Base-by-base conservation (phyloP, 2,888 invertebrate genomes). In the Adelognathus sp. region DNA sequence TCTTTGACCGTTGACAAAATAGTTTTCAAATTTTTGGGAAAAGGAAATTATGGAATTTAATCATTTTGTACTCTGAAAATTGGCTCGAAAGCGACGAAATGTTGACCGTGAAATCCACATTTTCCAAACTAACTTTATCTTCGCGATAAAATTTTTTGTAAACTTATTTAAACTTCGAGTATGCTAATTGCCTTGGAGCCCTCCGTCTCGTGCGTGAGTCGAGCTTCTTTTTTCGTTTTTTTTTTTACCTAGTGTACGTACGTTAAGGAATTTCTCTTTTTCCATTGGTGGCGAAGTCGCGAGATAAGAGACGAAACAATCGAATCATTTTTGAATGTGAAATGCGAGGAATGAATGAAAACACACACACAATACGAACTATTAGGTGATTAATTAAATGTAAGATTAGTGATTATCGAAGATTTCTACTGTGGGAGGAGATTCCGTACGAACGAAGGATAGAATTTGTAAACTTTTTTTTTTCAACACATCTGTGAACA, bases 351-450 rank as follows among this genome's bases (percentile, higher is more conserved):
- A 54, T 16, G 18, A 54, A 39, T 27, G 6, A 27, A 61, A 69
- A 7, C 29, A 33, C 24, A 70, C 31, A 80, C 70, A 67, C 64
- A 79, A 83, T 86, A 85, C 81, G 80, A 86, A 83, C 80, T 84
- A 80, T 72, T 85, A 83, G 81, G 39, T 73, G 78, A 79, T 75
- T 85, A 82, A 85, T 82, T 86, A 85, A 84, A 66, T 81, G 61
- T 87, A 86, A 82, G 80, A 71, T 72, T 64, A 71, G 29, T 54
- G 64, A 71, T 67, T 54, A 60, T 71, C 60, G 66, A 75, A 56
- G 72, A 78, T 78, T 83, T n/a, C n/a, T 81, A 79, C 70, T 70
- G 79, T 77, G 79, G 85, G 83, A 83, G 80, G 78, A 63, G 16
- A 44, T 36, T 29, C 60, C 31, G 56, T 44, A 14, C 18, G 31